Conservation (phyloP, 2,797 vertebrate species). For the Galagoides demidoff region DNA sequence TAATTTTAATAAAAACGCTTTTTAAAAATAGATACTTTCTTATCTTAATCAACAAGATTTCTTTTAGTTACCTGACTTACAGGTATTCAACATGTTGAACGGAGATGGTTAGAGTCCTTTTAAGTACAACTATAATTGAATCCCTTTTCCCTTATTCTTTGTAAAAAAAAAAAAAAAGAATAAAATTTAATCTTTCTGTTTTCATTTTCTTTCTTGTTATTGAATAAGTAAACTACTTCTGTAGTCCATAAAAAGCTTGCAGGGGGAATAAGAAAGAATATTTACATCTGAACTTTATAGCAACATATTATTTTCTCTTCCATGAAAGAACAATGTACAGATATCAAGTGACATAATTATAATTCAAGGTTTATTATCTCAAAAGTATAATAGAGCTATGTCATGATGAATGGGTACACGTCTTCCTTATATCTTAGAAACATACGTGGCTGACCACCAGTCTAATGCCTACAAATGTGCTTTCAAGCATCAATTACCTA, state of each 20-base stretch:
- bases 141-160: constrained; percentile 33
- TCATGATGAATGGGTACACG: neutral
- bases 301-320: neutral
- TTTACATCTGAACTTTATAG: constrained; percentile 2
- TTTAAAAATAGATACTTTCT: constrained; percentile 14
- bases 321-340: neutral
- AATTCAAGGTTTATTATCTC: constrained; percentile 17
- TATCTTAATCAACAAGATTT: neutral
- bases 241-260: neutral
- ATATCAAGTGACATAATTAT: neutral
- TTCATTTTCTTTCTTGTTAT: neutral
- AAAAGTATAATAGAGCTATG: neutral
- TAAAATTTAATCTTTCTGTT: neutral
- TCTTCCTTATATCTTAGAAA: neutral
- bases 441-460: neutral
- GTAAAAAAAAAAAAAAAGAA: neutral
- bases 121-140: neutral
- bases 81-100: neutral
- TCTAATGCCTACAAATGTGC: neutral
- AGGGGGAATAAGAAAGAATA: neutral
- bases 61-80: constrained; percentile 8
- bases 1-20: neutral
- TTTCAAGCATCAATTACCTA: neutral
- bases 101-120: neutral
- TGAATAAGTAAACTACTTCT: neutral